Base-by-base conservation (phyloP, 2,888 invertebrate species). In the Acronicta leporina region DNA sequence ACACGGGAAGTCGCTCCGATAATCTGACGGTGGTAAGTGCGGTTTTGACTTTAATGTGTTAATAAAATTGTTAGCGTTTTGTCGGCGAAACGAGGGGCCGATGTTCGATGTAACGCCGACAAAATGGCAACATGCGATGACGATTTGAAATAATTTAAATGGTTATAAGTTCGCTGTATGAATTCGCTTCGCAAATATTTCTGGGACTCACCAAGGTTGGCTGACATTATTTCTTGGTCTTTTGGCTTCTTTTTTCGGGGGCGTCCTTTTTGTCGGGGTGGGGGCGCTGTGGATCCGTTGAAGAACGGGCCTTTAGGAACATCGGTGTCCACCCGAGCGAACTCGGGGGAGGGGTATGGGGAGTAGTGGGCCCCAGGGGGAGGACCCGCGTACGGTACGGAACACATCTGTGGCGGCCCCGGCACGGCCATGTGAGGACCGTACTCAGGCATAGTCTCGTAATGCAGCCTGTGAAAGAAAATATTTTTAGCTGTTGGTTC, bases 211-310 rank as follows among this genome's bases (percentile, higher is more conserved):
- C 98, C 98, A 90, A 98, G 96, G 91, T 96, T 97, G 53, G 97
- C 97, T 53, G 97, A 96, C 96, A 98, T 97, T 63, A 97, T 96
- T 85, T 98, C 98, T 80, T 98, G 96, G 87, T 98, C 98, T 95
- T 98, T 98, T 53, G 97, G 98, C 91, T 98, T 98, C 95, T 98
- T 95, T 94, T 98, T 98, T 87, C 98, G 95, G 38, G 98, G 98
- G 75, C 99, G 95, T 10, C 98, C 98, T 95, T 99, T 99, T 91
- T 98, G 98, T 79, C 98, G 95, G 7, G 98, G 97, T n/a, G 96
- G 95, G 50, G 94, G 93, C 41, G 92, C 91, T 8, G 92, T 67
- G 56, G 94, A 91, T 10, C 96, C 95, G 78, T 95, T 95, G 87
- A 95, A 96, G 86, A 95, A 95, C 50, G 94, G 88, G 75, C 88